Conservation (phyloP, 64 coral and sea anemone genomes). For the Dendronephthya gigantea region DNA sequence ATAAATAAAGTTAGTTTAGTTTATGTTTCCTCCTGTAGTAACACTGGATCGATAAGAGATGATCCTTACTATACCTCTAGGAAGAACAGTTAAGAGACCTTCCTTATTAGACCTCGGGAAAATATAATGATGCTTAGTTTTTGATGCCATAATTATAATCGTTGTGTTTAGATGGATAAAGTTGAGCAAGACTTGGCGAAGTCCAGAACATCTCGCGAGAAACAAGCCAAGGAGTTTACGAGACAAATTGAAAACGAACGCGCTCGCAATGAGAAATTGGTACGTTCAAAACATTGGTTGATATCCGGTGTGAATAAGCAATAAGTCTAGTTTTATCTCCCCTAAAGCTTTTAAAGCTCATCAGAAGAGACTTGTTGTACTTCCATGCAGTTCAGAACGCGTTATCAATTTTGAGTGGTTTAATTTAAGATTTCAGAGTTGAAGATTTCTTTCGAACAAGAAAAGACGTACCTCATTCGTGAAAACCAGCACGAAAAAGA, state of each 20-base stretch:
- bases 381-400: neutral
- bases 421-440: constrained; percentile 71
- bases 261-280: constrained; percentile 64
- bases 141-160: neutral
- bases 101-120: too few species aligned
- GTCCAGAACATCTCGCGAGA: constrained; percentile 92
- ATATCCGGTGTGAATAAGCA: too few species aligned
- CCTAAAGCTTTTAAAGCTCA: too few species aligned
- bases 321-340: too few species aligned
- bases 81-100: too few species aligned
- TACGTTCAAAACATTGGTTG: constrained; percentile 29
- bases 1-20: too few species aligned
- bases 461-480: constrained; percentile 68
- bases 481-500: constrained; percentile 77
- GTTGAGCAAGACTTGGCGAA: constrained; percentile 84
- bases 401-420: neutral
- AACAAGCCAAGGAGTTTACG: constrained; percentile 73
- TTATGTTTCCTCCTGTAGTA: too few species aligned
- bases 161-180: constrained; percentile 65
- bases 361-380: too few species aligned
- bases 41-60: too few species aligned
- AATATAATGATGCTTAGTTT: too few species aligned
- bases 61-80: too few species aligned
- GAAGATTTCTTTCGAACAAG: constrained; percentile 79
- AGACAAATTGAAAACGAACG: constrained; percentile 76